phyloP scores from a whole-genome alignment of 2,113 vertebrate species.

The Chaetura pelagica region DNA sequence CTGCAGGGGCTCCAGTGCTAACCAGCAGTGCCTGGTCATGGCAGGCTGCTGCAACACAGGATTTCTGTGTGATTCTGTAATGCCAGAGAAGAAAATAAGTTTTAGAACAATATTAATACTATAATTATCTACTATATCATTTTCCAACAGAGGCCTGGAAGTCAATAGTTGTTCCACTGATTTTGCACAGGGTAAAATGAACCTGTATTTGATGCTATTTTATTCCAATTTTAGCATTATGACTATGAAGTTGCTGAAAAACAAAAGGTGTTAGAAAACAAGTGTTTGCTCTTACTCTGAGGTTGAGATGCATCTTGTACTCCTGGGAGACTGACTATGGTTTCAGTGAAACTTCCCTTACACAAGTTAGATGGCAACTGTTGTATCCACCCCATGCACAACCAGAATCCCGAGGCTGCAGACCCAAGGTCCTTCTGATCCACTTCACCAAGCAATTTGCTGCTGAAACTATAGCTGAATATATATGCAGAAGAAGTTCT shows the following conservation, averaged over 20 bases:
- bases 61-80: neutral
- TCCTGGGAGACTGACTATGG: neutral
- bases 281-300: neutral
- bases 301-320: neutral
- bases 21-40: neutral
- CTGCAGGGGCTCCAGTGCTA: neutral
- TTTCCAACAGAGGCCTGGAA: neutral
- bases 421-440: neutral
- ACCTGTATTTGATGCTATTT: neutral
- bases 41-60: neutral
- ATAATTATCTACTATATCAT: accelerated
- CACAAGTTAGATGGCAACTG: neutral
- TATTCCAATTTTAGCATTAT: neutral
- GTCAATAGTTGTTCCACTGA: neutral
- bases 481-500: neutral
- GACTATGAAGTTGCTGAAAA: neutral
- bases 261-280: neutral
- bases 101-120: neutral
- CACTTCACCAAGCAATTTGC: neutral
- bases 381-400: neutral
- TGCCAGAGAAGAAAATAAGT: neutral
- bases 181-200: neutral
- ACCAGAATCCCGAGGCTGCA: neutral
- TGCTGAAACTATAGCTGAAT: neutral
- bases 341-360: neutral